These are phyloP conservation scores for Eupsittula cactorum DNA, from an alignment of 2,113 vertebrate genomes.

Conservation along the genomic window DNA sequence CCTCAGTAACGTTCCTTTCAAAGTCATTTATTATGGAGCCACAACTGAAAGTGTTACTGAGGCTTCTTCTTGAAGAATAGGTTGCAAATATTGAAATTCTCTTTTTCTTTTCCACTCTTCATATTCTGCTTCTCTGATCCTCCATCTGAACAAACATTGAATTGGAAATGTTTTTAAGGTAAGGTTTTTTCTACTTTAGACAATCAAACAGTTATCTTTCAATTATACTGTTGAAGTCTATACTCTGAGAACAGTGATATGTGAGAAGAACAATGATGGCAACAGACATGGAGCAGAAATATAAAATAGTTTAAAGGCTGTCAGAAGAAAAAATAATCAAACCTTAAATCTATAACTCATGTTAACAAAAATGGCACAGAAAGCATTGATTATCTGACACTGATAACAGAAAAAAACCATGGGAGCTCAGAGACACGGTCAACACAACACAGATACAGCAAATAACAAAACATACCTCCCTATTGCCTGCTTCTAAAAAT, in stretches of 20 bases:
- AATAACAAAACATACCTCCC: background rate
- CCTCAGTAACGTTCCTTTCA: background rate
- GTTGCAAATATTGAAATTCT: background rate
- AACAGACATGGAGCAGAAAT: background rate
- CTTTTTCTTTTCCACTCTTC: background rate
- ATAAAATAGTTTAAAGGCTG: background rate
- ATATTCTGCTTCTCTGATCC: background rate
- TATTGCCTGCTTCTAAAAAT: background rate
- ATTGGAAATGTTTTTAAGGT: background rate
- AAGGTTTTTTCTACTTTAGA: background rate
- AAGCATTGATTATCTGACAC: background rate
- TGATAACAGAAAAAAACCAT: background rate
- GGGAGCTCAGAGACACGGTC: background rate
- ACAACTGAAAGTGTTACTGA: background rate
- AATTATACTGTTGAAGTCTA: background rate
- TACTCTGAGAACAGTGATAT: background rate
- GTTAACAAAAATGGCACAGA: background rate
- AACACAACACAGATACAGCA: background rate
- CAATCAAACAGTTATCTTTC: background rate
- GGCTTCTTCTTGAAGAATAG: background rate
- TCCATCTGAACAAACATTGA: background rate
- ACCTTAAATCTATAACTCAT: background rate
- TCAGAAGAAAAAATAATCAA: background rate
- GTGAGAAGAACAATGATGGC: background rate
- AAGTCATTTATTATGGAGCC: slow-evolving; percentile 10